Percentiles rank a stretch among this genome's conserved stretches.
Conservation (phyloP, 2,797 vertebrate genomes). For the Pseudomugil gertrudae region DNA sequence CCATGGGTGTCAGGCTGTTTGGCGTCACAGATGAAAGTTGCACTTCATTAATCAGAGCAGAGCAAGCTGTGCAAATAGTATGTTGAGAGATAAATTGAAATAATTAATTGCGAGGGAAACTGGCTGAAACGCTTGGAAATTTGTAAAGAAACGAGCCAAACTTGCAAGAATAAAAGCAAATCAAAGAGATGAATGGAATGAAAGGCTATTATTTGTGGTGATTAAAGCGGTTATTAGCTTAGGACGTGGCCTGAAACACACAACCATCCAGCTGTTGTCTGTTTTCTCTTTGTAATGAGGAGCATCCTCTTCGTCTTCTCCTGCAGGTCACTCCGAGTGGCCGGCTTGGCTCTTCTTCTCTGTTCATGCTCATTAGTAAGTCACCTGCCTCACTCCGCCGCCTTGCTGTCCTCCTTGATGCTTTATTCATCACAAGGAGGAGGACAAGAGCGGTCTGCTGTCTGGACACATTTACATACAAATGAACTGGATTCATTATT, state of each 20-base stretch:
- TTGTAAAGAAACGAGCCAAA: not conserved
- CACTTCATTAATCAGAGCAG: slow-evolving; percentile 26
- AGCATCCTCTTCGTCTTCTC: not conserved
- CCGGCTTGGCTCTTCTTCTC: slow-evolving; percentile 13
- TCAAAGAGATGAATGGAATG: not conserved
- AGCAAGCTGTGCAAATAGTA: slow-evolving; percentile 28
- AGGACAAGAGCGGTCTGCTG: slow-evolving; percentile 42
- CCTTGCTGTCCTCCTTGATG: slow-evolving; percentile 33
- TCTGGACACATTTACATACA: slow-evolving; percentile 65
- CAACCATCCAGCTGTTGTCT: not conserved
- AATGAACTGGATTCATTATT: slow-evolving; percentile 63
- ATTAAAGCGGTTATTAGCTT: not conserved
- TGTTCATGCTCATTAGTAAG: slow-evolving; percentile 36
- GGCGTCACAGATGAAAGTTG: slow-evolving; percentile 15
- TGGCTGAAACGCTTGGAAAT: not conserved
- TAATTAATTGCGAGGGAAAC: not conserved
- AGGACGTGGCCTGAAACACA: not conserved
- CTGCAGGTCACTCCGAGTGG: slow-evolving; percentile 10
- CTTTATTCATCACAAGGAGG: slow-evolving; percentile 58
- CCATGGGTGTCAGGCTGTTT: slow-evolving; percentile 22
- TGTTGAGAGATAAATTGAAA: not conserved
- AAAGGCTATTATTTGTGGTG: not conserved
- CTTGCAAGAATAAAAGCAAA: not conserved
- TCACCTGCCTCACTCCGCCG: slow-evolving; percentile 35
- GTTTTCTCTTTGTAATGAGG: not conserved